phyloP scores from a whole-genome alignment of 2,797 vertebrate species.

The Myotis vivesi region DNA sequence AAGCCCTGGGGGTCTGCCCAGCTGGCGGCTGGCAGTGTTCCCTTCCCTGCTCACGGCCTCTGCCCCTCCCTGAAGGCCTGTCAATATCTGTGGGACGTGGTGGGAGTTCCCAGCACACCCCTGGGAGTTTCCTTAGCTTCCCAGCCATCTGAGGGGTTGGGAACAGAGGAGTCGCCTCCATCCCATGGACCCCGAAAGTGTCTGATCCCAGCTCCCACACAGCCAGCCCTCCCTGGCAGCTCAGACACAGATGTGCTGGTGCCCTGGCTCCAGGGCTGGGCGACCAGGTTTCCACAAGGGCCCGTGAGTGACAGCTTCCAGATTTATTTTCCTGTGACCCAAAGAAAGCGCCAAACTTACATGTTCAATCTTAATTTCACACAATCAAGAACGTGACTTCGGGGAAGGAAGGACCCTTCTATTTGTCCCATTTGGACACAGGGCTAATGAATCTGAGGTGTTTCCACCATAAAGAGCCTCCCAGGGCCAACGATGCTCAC shows the following conservation, averaged over 20 bases:
- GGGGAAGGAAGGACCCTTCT: neutral
- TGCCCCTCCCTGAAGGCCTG: neutral
- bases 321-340: neutral
- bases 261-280: fast-evolving
- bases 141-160: neutral
- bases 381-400: neutral
- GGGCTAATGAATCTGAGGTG: no score
- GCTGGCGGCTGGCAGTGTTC: neutral
- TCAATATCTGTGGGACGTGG: fast-evolving
- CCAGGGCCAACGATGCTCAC: fast-evolving
- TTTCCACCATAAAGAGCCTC: fast-evolving
- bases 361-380: no score
- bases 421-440: fast-evolving
- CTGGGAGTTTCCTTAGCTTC: no score
- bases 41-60: neutral
- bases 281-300: neutral
- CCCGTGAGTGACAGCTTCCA: neutral
- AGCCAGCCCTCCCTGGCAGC: neutral
- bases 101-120: neutral
- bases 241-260: fast-evolving
- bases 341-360: neutral
- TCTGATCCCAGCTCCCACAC: neutral
- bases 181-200: fast-evolving
- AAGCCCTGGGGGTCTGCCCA: neutral
- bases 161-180: fast-evolving